phyloP scores from a whole-genome alignment of 2,797 vertebrate genomes.

The Dromococcyx pavoninus region DNA sequence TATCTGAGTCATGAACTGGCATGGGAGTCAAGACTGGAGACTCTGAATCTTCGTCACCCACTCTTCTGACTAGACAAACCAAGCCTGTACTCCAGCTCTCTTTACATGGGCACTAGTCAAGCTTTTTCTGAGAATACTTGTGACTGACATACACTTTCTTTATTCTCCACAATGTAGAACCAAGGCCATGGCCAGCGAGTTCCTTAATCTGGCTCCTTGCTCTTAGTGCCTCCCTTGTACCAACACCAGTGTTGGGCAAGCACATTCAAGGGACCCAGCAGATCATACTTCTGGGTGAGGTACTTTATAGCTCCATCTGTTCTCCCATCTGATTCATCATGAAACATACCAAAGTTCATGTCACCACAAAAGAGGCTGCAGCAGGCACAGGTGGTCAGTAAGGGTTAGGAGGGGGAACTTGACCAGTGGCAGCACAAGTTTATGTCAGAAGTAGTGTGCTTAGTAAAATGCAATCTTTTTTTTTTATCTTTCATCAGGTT shows the following conservation, averaged over 20 bases:
- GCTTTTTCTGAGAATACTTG: neutral
- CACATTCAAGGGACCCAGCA: neutral
- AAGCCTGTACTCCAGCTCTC: neutral
- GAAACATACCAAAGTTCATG: neutral
- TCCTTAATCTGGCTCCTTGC: neutral
- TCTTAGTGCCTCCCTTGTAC: neutral
- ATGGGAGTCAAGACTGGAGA: neutral
- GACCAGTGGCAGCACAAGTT: neutral
- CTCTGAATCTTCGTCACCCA: neutral
- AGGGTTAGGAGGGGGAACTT: neutral
- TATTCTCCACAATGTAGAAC: neutral
- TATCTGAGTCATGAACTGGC: constrained; percentile 29
- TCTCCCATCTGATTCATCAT: neutral
- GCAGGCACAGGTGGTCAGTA: neutral
- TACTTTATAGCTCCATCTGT: neutral
- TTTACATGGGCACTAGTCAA: neutral
- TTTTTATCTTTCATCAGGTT: neutral
- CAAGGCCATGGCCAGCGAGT: neutral
- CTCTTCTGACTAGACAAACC: neutral
- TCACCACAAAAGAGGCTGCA: neutral
- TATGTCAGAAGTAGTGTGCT: neutral
- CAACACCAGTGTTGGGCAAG: neutral
- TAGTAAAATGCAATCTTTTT: neutral
- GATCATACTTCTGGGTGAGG: neutral
- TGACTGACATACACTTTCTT: neutral